Evolutionary conservation across 2,113 vertebrate genomes (phyloP).

Genomic region (Hyperopisus bebe): DNA sequence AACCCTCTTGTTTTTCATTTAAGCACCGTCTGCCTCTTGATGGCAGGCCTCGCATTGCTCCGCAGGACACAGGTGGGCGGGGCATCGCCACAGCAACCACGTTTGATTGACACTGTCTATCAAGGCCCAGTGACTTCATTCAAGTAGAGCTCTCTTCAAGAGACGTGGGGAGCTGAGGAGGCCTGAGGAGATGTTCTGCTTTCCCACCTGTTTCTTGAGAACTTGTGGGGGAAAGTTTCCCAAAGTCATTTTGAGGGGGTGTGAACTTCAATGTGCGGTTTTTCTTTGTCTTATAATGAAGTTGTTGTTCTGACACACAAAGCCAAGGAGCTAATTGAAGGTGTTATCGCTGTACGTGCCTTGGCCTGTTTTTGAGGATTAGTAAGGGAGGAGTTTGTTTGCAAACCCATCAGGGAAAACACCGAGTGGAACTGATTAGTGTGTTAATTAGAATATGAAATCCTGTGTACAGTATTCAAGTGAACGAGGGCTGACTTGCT

Average conservation of each 20-base stretch:
- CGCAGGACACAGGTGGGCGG: background rate
- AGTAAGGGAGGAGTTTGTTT: background rate
- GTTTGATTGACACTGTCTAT: conserved; percentile 22
- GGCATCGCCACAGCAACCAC: conserved; percentile 16
- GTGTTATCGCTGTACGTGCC: background rate
- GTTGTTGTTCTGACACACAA: background rate
- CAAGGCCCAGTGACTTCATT: background rate
- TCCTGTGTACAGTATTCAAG: conserved; percentile 7
- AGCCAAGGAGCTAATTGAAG: background rate
- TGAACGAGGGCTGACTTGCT: background rate
- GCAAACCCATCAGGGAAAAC: background rate
- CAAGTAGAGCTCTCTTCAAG: background rate
- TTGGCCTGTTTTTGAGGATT: background rate
- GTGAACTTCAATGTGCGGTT: background rate
- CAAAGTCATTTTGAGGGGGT: background rate
- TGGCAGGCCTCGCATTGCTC: background rate
- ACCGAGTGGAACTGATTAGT: conserved; percentile 9
- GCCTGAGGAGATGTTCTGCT: background rate
- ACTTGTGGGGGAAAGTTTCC: background rate
- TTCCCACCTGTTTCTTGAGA: background rate
- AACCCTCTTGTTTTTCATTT: background rate
- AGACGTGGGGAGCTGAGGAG: background rate
- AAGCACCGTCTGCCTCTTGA: background rate
- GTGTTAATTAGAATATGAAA: conserved; percentile 21
- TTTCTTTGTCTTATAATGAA: background rate